Base-by-base conservation (phyloP, 1,140 invertebrate species). In the Gonatopus flavifemur region DNA sequence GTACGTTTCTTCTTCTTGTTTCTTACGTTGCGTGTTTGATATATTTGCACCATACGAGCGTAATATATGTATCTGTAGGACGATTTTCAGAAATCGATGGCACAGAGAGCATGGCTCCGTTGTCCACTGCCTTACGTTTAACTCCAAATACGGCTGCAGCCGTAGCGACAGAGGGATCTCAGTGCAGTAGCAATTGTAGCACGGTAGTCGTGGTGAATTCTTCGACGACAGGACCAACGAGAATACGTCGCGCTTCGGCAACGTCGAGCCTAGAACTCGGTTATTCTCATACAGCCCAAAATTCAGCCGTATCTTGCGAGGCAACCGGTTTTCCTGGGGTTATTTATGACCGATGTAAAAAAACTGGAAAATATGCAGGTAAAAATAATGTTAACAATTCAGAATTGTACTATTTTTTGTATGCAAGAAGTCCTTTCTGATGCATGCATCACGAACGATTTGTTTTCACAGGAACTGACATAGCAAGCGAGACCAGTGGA, bases 271-370 rank as follows among this genome's bases (percentile, higher is more conserved):
- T 90, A 56, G 88, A 91, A 73, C 70, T 90, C 33, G 88, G 88
- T 22, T 91, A 87, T 58, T 90, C 88, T 49, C 89, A 91, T 64
- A 91, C 89, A 2, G 87, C 89, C 8, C 88, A 92, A 74, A 90
- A 91, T 69, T 91, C 88, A 1, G 80, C 86, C 15, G 64, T 90
- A 21, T 77, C 74, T 12, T 62, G 70, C 0, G 77, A 80, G 43
- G 66, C 72, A 13, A 59, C 69, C 5, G 74, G 69, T 40, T 80
- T 76, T 52, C 74, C 76, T 8, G 72, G 76, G 21, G 76, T 72
- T 10, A 81, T 81, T 65, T 81, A 80, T 33, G 78, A 81, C 32
- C 63, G 76, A 30, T 73, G 74, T 38, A 76, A 72, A 46, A 77
- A 77, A 39, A 48, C 55, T 40, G 59, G 48, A 1, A 77, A 76